Evolutionary conservation across 2,113 vertebrate species (phyloP).

Genomic region (Quiscalus mexicanus): DNA sequence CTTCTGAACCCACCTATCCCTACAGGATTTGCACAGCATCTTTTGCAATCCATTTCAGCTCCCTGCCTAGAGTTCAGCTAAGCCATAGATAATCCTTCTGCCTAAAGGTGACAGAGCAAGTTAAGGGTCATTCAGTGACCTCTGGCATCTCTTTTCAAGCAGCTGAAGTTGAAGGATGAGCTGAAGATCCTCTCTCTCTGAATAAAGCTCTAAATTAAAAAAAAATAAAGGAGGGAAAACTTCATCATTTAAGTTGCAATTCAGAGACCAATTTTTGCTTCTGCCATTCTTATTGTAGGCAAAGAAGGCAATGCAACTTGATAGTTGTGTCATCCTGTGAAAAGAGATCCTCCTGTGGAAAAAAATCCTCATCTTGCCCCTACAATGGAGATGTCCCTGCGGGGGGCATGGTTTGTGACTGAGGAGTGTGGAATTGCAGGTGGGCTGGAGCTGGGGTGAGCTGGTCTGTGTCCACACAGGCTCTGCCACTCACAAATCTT

Average conservation of each 20-base stretch:
- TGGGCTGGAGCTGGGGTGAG: neutral
- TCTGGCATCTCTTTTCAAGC: neutral
- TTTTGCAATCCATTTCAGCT: neutral
- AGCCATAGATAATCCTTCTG: neutral
- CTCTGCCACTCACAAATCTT: neutral
- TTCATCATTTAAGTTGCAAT: neutral
- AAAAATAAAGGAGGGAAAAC: neutral
- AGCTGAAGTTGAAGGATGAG: neutral
- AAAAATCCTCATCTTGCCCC: neutral
- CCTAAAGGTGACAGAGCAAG: neutral
- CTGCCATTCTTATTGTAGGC: neutral
- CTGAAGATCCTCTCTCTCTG: neutral
- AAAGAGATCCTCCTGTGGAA: neutral
- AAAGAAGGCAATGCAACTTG: neutral
- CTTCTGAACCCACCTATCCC: neutral
- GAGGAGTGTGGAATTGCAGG: neutral
- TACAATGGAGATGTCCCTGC: neutral
- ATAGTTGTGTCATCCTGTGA: neutral
- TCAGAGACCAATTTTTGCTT: neutral
- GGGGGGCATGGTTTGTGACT: neutral
- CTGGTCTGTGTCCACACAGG: accelerated
- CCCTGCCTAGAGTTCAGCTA: neutral
- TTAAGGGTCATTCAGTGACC: neutral
- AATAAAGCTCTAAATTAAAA: neutral
- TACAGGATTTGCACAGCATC: neutral